Percentiles rank a stretch among this genome's conserved stretches.
Evolutionary conservation across 2,888 invertebrate species (phyloP).

Genomic region (Amphipyra berbera): DNA sequence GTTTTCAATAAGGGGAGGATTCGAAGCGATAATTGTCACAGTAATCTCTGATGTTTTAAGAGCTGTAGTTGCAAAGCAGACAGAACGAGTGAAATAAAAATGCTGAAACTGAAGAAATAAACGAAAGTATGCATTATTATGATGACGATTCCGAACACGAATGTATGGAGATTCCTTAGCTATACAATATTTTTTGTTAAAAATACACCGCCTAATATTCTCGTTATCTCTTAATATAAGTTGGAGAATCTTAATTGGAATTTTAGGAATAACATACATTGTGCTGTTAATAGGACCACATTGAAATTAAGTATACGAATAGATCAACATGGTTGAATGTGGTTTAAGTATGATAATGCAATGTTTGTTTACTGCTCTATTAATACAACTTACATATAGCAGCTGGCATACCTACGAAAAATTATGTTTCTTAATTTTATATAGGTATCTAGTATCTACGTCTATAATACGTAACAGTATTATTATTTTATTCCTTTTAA

Average conservation of each 20-base stretch:
- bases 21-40: constrained; percentile 32
- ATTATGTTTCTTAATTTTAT: not conserved
- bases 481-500: too few species aligned
- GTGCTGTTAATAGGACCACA: constrained; percentile 22
- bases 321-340: constrained; percentile 6
- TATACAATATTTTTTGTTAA: constrained; percentile 37
- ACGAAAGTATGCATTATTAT: constrained; percentile 89
- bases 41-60: constrained; percentile 66
- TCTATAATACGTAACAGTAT: too few species aligned
- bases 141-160: constrained; percentile 81
- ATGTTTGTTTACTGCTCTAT: constrained; percentile 11
- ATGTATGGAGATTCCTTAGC: constrained; percentile 63
- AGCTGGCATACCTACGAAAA: too few species aligned
- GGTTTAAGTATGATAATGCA: constrained; percentile 6
- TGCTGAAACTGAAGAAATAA: constrained; percentile 84
- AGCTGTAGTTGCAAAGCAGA: constrained; percentile 72
- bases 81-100: constrained; percentile 84
- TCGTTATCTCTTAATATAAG: constrained; percentile 53
- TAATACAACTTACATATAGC: not conserved
- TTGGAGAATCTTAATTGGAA: constrained; percentile 48
- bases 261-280: constrained; percentile 45
- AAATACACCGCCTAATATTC: constrained; percentile 41
- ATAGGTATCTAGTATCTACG: too few species aligned
- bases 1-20: constrained; percentile 30
- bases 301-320: constrained; percentile 11